Base-by-base conservation (phyloP, 2,888 invertebrate genomes). In the Tiliacea aurago region DNA sequence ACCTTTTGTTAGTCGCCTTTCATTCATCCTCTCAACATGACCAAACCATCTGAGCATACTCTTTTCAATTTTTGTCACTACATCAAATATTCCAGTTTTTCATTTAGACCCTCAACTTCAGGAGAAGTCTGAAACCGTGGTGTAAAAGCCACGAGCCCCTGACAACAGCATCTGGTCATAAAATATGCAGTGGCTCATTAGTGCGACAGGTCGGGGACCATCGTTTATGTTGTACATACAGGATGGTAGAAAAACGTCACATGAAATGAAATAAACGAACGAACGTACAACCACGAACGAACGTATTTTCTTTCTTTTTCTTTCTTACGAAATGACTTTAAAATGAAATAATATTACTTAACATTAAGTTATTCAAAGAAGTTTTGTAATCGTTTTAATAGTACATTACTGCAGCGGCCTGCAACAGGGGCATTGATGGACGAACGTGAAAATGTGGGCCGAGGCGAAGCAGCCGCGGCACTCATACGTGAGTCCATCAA, bases 141-240 rank as follows among this genome's bases (percentile, higher is more conserved):
- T 49, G 10, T 18, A 49, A 23, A 49, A 61, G 37, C 61, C 78
- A 53, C 7, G 49, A 56, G 56, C 53, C 43, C 70, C 33, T 56
- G 71, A 70, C 80, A 78, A 67, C 75, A 78, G 73, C 58, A 67
- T 1, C 55, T 58, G 56, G 61, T 51, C 47, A 43, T 80, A 82
- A 82, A 76, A 58, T 72, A 80, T 82, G 71, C 82, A 80, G 68
- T 41, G 55, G 51, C 82, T 80, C 80, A 80, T 80, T 80, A 80
- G 67, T 9, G 65, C 55, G 72, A 66, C 81, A 75, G 55, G 70
- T 75, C 62, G 41, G 43, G 47, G 43, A 15, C 51, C 76, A 67
- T 47, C 75, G 47, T 23, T 51, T 81, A 56, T 69, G 49, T 28
- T 18, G 6, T 1, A 0, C 61, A 58, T 65, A 69, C 65, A 45